phyloP scores from a whole-genome alignment of 2,797 vertebrate genomes.

The Danio tinwini region DNA sequence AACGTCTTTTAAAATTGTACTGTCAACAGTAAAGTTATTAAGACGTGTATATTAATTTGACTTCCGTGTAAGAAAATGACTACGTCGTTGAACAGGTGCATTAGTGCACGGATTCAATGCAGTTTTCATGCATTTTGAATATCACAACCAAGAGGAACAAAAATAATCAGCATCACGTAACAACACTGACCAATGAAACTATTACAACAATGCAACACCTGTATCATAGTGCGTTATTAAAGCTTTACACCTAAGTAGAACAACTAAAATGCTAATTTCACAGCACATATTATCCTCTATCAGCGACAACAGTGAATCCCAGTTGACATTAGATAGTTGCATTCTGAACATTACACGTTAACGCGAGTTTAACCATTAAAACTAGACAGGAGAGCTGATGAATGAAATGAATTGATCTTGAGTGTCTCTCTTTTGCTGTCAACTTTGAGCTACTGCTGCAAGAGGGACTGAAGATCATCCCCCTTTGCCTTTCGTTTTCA shows the following conservation, averaged over 20 bases:
- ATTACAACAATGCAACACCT: neutral
- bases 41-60: neutral
- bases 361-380: neutral
- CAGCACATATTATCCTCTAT: neutral
- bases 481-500: constrained; percentile 21
- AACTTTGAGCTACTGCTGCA: constrained; percentile 73
- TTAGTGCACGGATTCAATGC: neutral
- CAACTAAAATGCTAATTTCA: neutral
- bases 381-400: neutral
- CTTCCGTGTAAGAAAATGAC: neutral
- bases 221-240: neutral
- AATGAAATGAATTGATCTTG: constrained; percentile 29
- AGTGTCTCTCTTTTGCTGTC: constrained; percentile 64
- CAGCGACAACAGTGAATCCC: neutral
- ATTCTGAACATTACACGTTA: neutral
- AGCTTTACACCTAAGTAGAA: neutral
- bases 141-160: neutral
- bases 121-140: neutral
- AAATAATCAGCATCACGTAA: neutral
- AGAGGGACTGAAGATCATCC: constrained; percentile 24
- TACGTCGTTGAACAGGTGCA: neutral
- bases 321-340: neutral
- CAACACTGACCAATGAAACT: neutral
- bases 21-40: neutral
- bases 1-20: neutral